Evolutionary conservation across 1,140 invertebrate genomes (phyloP), one percentile per base, ranked within the genome.

Genomic region (Zaprionus africanus): DNA sequence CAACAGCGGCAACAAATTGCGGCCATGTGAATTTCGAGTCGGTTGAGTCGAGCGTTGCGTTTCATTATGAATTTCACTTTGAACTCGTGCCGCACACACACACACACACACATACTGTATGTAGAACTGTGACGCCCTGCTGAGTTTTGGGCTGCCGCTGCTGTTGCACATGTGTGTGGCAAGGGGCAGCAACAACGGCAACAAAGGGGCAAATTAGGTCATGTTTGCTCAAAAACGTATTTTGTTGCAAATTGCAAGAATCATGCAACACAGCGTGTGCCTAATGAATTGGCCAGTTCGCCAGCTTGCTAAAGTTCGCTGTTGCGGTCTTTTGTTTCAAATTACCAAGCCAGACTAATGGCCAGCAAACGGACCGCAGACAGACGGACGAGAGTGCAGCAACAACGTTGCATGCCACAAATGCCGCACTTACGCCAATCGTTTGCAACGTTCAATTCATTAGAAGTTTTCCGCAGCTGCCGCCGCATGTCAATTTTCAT

Each of bases 241-340:
- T 77, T 79, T 72, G 78, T 77, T 80, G 78, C 78, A 80, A 80
- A 80, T 78, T 81, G 72, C 75, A 74, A 71, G 81, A 86, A 73
- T 85, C 82, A 85, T 85, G 82, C 82, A 82, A 80, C 88, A 67
- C 85, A 88, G 83, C 84, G 78, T 88, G 83, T 78, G 84, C 72
- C 81, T 88, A 87, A 88, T 88, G 84, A 90, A 88, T 79, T 84
- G 74, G 56, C 19, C 46, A 24, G 46, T 51, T 24, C 41, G n/a
- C 41, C 41, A 46, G 41, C n/a, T 38, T 15, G 36, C 36, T 38
- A 38, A 69, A 74, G 66, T 64, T 56, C 49, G 28, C 19, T 46
- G 28, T 15, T 51, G 65, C 41, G 38, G 28, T 75, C 65, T 69
- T 60, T 76, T 71, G 62, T 76, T 66, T 79, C 66, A 63, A 70